Conservation (phyloP, 2,113 vertebrate species). For the Saimiri boliviensis region DNA sequence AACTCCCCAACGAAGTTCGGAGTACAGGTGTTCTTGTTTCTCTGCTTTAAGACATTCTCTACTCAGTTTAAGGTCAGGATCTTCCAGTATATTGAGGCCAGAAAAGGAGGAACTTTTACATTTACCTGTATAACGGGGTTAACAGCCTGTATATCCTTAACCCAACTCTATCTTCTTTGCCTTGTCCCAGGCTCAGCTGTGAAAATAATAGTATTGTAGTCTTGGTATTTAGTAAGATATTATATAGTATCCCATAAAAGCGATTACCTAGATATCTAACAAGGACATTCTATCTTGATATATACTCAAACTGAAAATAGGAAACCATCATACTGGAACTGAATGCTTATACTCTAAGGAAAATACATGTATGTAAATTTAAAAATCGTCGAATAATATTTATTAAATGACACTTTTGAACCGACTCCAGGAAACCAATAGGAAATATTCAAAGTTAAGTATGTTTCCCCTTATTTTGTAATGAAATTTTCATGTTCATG, state of each 20-base stretch:
- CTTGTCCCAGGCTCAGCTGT: background rate
- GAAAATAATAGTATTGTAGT: conserved; percentile 20
- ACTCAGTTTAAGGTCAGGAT: background rate
- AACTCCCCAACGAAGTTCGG: background rate
- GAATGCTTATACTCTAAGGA: conserved; percentile 25
- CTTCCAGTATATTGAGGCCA: rapidly evolving
- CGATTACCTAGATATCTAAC: background rate
- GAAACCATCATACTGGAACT: background rate
- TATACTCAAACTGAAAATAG: conserved; percentile 1
- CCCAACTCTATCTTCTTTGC: background rate
- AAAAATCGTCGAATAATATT: background rate
- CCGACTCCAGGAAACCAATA: background rate
- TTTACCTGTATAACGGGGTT: background rate
- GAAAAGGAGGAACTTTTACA: background rate
- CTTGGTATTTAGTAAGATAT: background rate
- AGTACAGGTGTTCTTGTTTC: background rate
- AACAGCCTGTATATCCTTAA: background rate
- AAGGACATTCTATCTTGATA: background rate
- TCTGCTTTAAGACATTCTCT: background rate
- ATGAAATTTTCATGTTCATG: conserved; percentile 26
- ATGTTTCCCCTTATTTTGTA: conserved; percentile 3
- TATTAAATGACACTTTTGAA: background rate
- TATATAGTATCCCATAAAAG: background rate
- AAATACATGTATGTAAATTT: conserved; percentile 44
- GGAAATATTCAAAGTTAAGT: conserved; percentile 1